A percentile compares a stretch with the other conserved stretches of the same genome.
These are phyloP conservation scores for Clarias laeviceps DNA, from an alignment of 2,797 vertebrate genomes.

Conservation along the genomic window DNA sequence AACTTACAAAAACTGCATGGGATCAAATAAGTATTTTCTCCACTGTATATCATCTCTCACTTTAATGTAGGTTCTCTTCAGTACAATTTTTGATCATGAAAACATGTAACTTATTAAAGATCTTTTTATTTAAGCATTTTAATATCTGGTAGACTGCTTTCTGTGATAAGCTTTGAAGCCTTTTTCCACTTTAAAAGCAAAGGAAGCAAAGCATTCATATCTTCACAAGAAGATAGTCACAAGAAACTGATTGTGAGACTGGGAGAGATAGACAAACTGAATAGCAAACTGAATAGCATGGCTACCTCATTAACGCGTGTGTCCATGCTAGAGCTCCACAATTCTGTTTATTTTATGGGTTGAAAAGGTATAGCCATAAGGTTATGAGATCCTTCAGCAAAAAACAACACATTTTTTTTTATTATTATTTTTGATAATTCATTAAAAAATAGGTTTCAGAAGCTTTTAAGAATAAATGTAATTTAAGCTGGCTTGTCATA, in stretches of 20 bases:
- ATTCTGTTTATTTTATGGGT: neutral
- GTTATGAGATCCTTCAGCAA: neutral
- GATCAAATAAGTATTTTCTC: too few species aligned
- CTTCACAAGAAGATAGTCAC: neutral
- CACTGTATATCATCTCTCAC: neutral
- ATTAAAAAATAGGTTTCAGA: neutral
- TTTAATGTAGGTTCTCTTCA: neutral
- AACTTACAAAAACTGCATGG: too few species aligned
- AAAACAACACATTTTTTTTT: neutral
- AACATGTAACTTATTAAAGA: neutral
- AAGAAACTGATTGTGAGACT: neutral
- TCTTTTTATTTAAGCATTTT: neutral
- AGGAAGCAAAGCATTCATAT: neutral
- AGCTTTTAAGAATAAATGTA: neutral
- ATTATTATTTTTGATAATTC: too few species aligned
- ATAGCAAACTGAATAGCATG: neutral
- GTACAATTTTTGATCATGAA: neutral
- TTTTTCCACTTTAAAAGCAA: slow-evolving; percentile 4
- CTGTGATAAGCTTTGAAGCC: neutral
- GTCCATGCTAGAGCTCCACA: neutral
- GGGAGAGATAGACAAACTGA: neutral
- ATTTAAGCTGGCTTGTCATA: neutral
- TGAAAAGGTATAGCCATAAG: neutral
- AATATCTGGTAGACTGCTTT: neutral
- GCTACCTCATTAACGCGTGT: neutral